Conservation (phyloP, 2,888 invertebrate species). For the Tenthredo notha region DNA sequence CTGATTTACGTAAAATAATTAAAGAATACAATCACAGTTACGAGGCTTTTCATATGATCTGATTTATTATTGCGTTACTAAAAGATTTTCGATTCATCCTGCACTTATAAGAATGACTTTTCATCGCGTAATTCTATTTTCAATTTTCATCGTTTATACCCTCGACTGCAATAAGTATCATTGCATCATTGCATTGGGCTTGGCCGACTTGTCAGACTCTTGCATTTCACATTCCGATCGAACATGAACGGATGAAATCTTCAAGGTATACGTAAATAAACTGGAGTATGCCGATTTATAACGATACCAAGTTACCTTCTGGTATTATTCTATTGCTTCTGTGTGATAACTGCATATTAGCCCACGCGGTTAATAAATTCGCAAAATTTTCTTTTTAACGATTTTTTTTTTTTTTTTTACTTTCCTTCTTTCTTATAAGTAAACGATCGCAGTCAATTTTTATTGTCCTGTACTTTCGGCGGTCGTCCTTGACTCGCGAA, state of each 20-base stretch:
- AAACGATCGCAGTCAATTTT: background rate
- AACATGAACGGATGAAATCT: background rate
- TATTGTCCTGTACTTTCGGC: background rate
- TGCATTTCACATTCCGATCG: constrained; percentile 3
- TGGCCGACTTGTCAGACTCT: background rate
- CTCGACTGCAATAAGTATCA: background rate
- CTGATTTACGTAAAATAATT: background rate
- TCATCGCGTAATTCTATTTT: background rate
- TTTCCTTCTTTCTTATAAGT: background rate
- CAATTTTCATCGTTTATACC: background rate
- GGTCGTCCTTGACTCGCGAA: constrained; percentile 10
- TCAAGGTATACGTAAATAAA: background rate
- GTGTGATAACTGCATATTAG: background rate
- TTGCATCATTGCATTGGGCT: constrained; percentile 24
- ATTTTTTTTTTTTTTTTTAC: background rate
- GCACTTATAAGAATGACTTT: background rate
- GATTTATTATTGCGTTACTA: background rate
- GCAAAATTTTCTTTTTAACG: background rate
- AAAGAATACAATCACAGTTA: background rate
- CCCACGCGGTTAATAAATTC: background rate
- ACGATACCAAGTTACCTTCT: background rate
- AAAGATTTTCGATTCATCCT: background rate
- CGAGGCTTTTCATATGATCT: background rate
- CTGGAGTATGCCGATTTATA: background rate
- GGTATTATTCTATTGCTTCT: background rate